These are phyloP conservation scores for Chascanopsetta lugubris DNA, from an alignment of 2,113 vertebrate genomes.

Conservation along the genomic window DNA sequence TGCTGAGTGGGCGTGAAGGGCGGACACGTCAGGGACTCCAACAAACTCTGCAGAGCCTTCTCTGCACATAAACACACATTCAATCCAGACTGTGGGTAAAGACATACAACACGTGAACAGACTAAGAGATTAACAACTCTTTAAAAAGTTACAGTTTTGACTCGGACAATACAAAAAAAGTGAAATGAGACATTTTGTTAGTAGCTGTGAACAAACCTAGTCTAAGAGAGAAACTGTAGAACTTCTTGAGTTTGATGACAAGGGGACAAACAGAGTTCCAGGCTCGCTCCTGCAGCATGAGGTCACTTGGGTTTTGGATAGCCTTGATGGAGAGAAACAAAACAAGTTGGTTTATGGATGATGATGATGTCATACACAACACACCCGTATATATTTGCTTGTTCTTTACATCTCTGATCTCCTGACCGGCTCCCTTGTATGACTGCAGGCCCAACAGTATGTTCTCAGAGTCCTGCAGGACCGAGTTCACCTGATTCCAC, in stretches of 20 bases:
- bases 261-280: conserved; percentile 97
- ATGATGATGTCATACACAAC: too few species aligned
- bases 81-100: too few species aligned
- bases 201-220: conserved; percentile 81
- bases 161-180: too few species aligned
- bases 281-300: conserved; percentile 91
- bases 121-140: too few species aligned
- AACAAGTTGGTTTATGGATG: not conserved
- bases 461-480: conserved; percentile 96
- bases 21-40: conserved; percentile 92
- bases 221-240: conserved; percentile 95
- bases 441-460: conserved; percentile 93
- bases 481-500: conserved; percentile 97
- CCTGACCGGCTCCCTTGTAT: conserved; percentile 96
- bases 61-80: conserved; percentile 75
- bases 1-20: conserved; percentile 95
- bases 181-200: not conserved
- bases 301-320: conserved; percentile 95
- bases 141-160: too few species aligned
- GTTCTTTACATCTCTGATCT: conserved; percentile 93
- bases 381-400: too few species aligned
- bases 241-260: conserved; percentile 94
- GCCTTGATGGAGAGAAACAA: conserved; percentile 80
- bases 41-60: conserved; percentile 91
- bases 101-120: not conserved